Conservation (phyloP, 2,113 vertebrate species). For the Ptyas mucosa region DNA sequence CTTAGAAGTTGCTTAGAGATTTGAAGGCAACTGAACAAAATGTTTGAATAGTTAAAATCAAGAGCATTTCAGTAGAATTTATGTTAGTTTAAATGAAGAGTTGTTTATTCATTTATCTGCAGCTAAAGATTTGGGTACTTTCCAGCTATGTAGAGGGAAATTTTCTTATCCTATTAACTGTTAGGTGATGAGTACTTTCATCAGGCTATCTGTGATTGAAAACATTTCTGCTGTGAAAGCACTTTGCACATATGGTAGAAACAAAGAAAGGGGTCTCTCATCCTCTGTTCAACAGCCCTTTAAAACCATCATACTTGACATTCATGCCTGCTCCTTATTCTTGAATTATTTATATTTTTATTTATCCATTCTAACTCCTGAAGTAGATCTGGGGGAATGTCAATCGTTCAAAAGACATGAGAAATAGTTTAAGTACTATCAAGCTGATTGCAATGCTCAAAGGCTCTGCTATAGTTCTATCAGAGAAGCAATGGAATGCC, state of each 20-base stretch:
- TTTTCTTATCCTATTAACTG: slow-evolving; percentile 14
- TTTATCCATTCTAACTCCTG: background rate
- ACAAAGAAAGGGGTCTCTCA: background rate
- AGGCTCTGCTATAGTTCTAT: background rate
- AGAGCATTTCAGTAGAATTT: background rate
- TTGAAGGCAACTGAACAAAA: background rate
- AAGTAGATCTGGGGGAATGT: background rate
- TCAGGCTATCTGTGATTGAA: background rate
- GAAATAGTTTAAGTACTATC: background rate
- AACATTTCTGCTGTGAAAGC: background rate
- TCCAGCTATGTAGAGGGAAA: background rate
- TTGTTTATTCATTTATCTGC: background rate
- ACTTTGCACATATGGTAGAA: background rate
- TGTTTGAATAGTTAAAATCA: background rate
- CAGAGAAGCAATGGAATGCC: background rate
- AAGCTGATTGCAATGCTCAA: background rate
- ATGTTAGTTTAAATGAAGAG: background rate
- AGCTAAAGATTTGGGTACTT: background rate
- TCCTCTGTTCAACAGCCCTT: background rate
- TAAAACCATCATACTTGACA: background rate
- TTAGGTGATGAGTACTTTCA: background rate
- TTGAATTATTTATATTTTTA: background rate
- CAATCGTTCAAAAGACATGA: background rate
- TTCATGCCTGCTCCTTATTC: background rate
- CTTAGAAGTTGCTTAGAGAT: background rate